These are phyloP conservation scores for Schizaphis graminum DNA, from an alignment of 2,888 invertebrate species.

Conservation along the genomic window DNA sequence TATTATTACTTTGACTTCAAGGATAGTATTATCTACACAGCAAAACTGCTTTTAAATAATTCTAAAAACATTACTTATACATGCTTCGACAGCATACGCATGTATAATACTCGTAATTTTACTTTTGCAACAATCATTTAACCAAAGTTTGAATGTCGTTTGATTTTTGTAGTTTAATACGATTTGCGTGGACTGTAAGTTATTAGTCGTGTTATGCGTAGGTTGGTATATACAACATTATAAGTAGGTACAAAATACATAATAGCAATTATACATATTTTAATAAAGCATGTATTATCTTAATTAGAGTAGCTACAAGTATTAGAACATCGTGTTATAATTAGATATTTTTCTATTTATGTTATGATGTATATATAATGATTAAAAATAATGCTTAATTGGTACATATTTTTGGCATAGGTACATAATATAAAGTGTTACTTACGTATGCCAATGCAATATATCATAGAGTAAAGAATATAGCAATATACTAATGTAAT, in stretches of 20 bases:
- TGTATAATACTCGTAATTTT: not conserved
- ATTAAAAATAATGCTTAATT: not conserved
- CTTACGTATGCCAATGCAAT: not conserved
- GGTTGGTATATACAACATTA: not conserved
- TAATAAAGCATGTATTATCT: not conserved
- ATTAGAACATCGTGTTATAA: not conserved
- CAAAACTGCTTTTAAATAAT: constrained; percentile 30
- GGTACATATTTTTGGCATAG: not conserved
- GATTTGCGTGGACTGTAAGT: not conserved
- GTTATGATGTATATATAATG: not conserved
- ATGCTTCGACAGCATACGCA: not conserved
- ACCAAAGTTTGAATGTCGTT: not conserved
- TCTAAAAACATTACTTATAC: not conserved
- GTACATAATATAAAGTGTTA: not conserved
- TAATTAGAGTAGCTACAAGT: not conserved
- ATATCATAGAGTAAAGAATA: no score
- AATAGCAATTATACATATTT: not conserved
- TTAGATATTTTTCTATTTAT: not conserved
- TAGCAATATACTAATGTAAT: not conserved
- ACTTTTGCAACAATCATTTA: not conserved
- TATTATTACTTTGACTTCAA: constrained; percentile 34
- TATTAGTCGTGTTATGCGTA: not conserved
- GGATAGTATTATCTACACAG: constrained; percentile 34
- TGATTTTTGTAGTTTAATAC: not conserved
- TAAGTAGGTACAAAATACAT: not conserved